Base-by-base conservation (phyloP, 2,888 invertebrate species). In the Candidula unifasciata region DNA sequence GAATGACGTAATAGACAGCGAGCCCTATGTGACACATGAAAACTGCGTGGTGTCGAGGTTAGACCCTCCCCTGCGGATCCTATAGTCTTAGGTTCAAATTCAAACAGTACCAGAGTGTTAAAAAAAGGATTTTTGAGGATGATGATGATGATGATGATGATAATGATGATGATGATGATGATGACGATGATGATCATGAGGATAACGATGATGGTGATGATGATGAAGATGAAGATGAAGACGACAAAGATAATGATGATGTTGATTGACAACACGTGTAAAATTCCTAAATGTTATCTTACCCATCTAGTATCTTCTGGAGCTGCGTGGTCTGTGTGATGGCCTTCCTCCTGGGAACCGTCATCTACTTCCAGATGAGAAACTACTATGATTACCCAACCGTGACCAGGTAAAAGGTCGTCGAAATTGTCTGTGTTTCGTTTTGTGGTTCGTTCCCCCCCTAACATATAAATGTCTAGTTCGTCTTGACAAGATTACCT, bases 311-410 rank as follows among this genome's bases (percentile, higher is more conserved):
- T 27, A 80, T 88, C 2, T 88, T 88, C 83, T 88, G 88, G 88
- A 80, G 83, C 21, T 35, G 81, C 18, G 87, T 88, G 24, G 88
- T 88, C 16, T 71, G 84, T 24, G 83, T 87, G 73, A 87, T 88
- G 88, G 88, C 85, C 33, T 69, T 86, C 0, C 66, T 87, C 27
- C 84, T 88, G 60, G 87, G 85, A 18, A 84, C 86, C 2, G 87
- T 87, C 60, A 86, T 88, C 76, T 88, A 87, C 82, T 84, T 85
- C 69, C 88, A 87, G 74, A 86, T 88, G 85, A 85, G 85, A 3
- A 83, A 86, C 71, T 88, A 85, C 79, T 88, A 88, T 84, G 66
- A 84, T 18, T 88, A 87, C 76, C 87, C 88, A 8, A 88, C 88
- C n/a, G 88, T 88, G 68, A 88, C 88, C 30, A 84, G 79, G 83